phyloP scores from a whole-genome alignment of 2,888 invertebrate species.

The Leptarthrus brevirostris region DNA sequence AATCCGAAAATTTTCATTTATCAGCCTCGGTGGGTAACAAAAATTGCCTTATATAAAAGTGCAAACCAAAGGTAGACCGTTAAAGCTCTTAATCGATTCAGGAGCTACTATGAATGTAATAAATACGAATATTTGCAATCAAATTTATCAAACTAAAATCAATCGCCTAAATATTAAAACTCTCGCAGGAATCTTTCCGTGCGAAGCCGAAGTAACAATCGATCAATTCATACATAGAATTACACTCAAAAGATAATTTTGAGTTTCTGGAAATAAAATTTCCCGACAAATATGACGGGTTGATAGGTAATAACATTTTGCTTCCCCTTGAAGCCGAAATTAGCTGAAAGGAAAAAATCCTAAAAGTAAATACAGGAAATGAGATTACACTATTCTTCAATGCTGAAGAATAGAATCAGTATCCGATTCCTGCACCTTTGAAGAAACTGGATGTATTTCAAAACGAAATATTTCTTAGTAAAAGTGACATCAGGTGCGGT shows the following conservation, averaged over 20 bases:
- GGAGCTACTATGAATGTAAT: too few species aligned
- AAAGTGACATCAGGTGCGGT: background rate
- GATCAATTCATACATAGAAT: slow-evolving; percentile 31
- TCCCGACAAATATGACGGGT: too few species aligned
- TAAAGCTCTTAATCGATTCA: too few species aligned
- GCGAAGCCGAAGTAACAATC: slow-evolving; percentile 8
- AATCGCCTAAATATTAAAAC: too few species aligned
- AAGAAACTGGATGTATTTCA: slow-evolving; percentile 9
- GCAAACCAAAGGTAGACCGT: too few species aligned
- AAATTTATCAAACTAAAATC: slow-evolving; percentile 1
- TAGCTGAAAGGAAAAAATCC: too few species aligned
- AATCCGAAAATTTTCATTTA: too few species aligned
- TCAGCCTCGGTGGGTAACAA: too few species aligned
- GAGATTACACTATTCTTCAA: slow-evolving; percentile 28
- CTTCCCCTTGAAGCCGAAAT: too few species aligned
- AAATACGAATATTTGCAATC: too few species aligned
- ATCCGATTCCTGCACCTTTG: background rate
- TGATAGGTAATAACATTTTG: slow-evolving; percentile 43
- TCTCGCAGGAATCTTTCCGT: background rate
- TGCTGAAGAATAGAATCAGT: slow-evolving; percentile 3
- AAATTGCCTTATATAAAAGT: too few species aligned
- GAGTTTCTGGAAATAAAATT: slow-evolving; percentile 15
- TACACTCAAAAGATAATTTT: slow-evolving; percentile 6
- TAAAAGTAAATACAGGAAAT: slow-evolving; percentile 27
- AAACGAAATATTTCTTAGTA: too few species aligned